Evolutionary conservation across 2,888 invertebrate species (phyloP).

Genomic region (Monochamus alternatus): DNA sequence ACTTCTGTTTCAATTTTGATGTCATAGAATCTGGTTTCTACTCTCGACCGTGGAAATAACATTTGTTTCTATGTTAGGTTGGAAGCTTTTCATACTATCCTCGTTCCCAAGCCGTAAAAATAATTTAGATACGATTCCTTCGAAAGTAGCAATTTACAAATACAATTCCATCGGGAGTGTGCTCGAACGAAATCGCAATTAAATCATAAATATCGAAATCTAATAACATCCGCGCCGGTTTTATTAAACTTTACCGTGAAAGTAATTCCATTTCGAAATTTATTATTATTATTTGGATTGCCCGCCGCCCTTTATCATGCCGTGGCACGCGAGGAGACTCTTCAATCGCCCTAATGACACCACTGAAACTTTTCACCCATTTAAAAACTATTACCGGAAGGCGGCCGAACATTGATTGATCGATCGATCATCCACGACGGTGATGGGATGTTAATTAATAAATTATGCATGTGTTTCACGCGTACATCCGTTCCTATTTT

Average conservation of each 20-base stretch:
- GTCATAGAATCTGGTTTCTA: no score
- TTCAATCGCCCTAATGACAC: slow-evolving; percentile 25
- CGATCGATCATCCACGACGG: slow-evolving; percentile 35
- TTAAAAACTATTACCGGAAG: slow-evolving; percentile 18
- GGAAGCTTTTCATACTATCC: no score
- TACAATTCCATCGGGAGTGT: slow-evolving; percentile 14
- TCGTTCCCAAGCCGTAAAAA: no score
- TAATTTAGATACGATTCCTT: neutral
- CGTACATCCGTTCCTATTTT: slow-evolving; percentile 45
- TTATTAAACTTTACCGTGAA: slow-evolving; percentile 38
- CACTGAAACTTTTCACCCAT: slow-evolving; percentile 28
- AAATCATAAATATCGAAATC: slow-evolving; percentile 42
- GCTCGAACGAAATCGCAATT: slow-evolving; percentile 22
- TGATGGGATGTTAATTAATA: slow-evolving; percentile 45
- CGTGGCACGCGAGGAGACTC: slow-evolving; percentile 41
- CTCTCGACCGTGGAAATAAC: no score
- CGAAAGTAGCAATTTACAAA: slow-evolving; percentile 16
- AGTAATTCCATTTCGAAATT: slow-evolving; percentile 41
- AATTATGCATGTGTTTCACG: slow-evolving; percentile 43
- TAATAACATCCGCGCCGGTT: slow-evolving; percentile 24
- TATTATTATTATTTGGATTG: slow-evolving; percentile 42
- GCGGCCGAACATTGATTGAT: slow-evolving; percentile 1
- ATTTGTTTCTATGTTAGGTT: no score
- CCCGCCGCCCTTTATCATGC: slow-evolving; percentile 38
- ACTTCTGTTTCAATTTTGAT: no score